A percentile compares a stretch with the other conserved stretches of the same genome.
Conservation (phyloP, 2,113 vertebrate genomes). For the Lagopus leucura region DNA sequence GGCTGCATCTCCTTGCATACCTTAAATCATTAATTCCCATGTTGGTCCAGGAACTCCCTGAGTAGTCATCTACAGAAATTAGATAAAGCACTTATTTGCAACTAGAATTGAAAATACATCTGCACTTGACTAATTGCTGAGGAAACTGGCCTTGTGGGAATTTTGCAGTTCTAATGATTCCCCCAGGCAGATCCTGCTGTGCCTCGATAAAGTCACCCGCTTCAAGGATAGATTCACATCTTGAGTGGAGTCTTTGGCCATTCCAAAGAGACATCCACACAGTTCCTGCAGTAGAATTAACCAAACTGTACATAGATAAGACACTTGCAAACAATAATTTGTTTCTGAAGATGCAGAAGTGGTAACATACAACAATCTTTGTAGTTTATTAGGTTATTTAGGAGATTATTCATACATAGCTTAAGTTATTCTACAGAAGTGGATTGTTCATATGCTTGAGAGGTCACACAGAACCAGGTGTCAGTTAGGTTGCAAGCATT, state of each 20-base stretch:
- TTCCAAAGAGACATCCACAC: neutral
- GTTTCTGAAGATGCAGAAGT: neutral
- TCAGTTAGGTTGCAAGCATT: neutral
- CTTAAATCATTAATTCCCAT: neutral
- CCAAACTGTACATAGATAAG: neutral
- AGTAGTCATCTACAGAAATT: neutral
- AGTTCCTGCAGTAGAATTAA: neutral
- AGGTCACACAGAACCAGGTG: neutral
- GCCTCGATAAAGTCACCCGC: conserved; percentile 16
- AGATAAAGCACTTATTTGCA: neutral
- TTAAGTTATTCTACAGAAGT: neutral
- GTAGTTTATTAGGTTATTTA: neutral
- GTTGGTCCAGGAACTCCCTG: neutral
- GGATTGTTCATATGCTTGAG: rapidly evolving
- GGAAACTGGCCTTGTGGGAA: neutral
- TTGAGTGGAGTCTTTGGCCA: neutral
- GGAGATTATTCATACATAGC: neutral
- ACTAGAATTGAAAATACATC: neutral
- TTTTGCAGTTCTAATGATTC: neutral
- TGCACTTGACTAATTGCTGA: neutral
- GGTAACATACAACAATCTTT: neutral
- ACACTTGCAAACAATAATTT: neutral
- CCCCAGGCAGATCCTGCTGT: neutral
- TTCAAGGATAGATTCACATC: neutral
- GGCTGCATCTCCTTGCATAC: neutral